Base-by-base conservation (phyloP, 2,113 vertebrate genomes). In the Ailurus styani region DNA sequence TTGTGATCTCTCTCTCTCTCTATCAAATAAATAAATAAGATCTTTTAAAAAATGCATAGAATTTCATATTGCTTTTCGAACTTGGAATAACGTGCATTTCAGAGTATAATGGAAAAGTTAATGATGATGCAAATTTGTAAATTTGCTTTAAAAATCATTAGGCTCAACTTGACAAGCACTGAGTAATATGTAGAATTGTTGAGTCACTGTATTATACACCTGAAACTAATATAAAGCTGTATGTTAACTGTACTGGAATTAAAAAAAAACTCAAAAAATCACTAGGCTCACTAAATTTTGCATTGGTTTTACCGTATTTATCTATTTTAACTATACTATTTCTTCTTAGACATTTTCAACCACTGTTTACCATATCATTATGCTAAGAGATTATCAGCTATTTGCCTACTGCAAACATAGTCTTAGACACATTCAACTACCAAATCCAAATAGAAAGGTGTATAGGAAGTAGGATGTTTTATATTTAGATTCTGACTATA, bases 341-440 rank as follows among this genome's bases (percentile, higher is more conserved):
- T 25, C 40, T 87, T 97, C 21, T 85, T 83, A 47, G 75, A 54
- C 12, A 88, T 73, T 90, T 92, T 83, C 72, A 95, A 66, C 12
- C 50, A 14, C 13, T 77, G 14, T 37, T 77, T 70, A 72, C 42
- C 18, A 13, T 57, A 54, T 84, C 40, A n/a, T 52, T 31, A 66
- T 55, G 21, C 23, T 82, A 87, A 62, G 62, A 93, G 55, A 82
- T 14, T 57, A 81, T 62, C 52, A 95, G 21, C 29, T 37, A 95
- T 68, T 60, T 93, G 55, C 31, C n/a, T 96, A 73, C 7, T 66
- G 18, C 21, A 95, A 84, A 91, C 72, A 72, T 52, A 93, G 77
- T 82, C 64, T 93, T 97, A 70, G 96, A 73, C 45, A 92, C 66
- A 95, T 95, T 97, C 13, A 93, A 31, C 45, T 94, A 91, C 87